These are phyloP conservation scores for Aphis gossypii DNA, from an alignment of 1,140 invertebrate species.

Conservation along the genomic window DNA sequence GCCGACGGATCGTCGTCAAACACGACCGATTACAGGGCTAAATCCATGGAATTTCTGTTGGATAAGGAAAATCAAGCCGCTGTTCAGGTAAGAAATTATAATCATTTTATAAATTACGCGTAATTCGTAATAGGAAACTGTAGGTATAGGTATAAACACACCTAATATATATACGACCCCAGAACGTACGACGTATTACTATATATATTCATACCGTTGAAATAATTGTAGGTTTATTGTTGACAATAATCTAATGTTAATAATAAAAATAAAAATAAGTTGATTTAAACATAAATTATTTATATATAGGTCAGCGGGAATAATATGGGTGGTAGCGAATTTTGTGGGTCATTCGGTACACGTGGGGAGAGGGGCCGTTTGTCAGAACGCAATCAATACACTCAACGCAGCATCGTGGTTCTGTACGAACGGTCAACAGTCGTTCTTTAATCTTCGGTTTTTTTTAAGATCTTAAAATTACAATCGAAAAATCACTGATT, in stretches of 20 bases:
- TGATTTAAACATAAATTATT: not conserved
- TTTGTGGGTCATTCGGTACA: slow-evolving; percentile 48
- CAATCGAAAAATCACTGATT: not conserved
- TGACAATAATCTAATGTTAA: not conserved
- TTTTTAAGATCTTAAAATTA: not conserved
- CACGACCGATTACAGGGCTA: slow-evolving; percentile 70
- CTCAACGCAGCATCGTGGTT: slow-evolving; percentile 44
- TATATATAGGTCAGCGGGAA: slow-evolving; percentile 43
- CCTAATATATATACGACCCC: not conserved
- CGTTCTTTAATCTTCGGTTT: not conserved
- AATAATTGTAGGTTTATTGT: not conserved
- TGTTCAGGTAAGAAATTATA: slow-evolving; percentile 70
- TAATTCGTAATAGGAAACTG: not conserved
- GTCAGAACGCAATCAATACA: slow-evolving; percentile 52
- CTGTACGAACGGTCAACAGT: not conserved
- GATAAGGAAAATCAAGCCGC: slow-evolving; percentile 86
- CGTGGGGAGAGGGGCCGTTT: slow-evolving; percentile 21
- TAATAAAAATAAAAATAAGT: not conserved
- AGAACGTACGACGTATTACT: not conserved
- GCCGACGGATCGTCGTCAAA: slow-evolving; percentile 59
- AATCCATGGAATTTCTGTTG: slow-evolving; percentile 92
- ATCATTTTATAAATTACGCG: not conserved
- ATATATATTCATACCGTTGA: not conserved
- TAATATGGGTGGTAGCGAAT: slow-evolving; percentile 46
- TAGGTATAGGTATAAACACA: not conserved